A percentile compares a stretch with the other conserved stretches of the same genome.
Evolutionary conservation across 2,113 vertebrate species (phyloP).

Genomic region (Dendropsophus ebraccatus): DNA sequence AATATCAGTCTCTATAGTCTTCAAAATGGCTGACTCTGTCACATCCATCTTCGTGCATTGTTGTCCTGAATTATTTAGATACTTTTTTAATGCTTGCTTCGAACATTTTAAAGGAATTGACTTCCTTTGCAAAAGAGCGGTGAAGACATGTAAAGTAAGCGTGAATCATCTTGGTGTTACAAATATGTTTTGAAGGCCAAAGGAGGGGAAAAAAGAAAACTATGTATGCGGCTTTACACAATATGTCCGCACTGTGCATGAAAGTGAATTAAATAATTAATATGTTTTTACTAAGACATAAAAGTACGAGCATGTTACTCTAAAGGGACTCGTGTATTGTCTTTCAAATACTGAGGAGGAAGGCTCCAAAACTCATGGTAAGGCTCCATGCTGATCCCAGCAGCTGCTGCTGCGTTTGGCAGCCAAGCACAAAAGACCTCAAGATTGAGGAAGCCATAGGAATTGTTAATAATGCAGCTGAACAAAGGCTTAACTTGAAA

Average conservation of each 20-base stretch:
- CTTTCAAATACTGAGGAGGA: slow-evolving; percentile 13
- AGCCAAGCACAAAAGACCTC: slow-evolving; percentile 10
- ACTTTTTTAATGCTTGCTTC: background rate
- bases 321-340: slow-evolving; percentile 25
- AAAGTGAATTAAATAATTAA: slow-evolving; percentile 27
- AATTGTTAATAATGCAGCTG: slow-evolving; percentile 41
- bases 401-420: slow-evolving; percentile 19
- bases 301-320: background rate
- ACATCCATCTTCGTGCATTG: background rate
- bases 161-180: background rate
- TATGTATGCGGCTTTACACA: background rate
- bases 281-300: slow-evolving; percentile 4
- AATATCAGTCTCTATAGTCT: background rate
- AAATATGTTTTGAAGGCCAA: background rate
- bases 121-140: background rate
- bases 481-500: slow-evolving; percentile 48
- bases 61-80: background rate
- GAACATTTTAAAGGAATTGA: background rate
- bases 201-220: background rate
- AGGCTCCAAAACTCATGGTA: background rate
- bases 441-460: slow-evolving; percentile 29
- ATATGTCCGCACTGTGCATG: background rate
- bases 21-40: background rate
- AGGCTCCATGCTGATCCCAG: slow-evolving; percentile 18
- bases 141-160: background rate